A percentile compares a stretch with the other conserved stretches of the same genome.
phyloP scores from a whole-genome alignment of 2,888 invertebrate genomes.

The Mycogona germanica region DNA sequence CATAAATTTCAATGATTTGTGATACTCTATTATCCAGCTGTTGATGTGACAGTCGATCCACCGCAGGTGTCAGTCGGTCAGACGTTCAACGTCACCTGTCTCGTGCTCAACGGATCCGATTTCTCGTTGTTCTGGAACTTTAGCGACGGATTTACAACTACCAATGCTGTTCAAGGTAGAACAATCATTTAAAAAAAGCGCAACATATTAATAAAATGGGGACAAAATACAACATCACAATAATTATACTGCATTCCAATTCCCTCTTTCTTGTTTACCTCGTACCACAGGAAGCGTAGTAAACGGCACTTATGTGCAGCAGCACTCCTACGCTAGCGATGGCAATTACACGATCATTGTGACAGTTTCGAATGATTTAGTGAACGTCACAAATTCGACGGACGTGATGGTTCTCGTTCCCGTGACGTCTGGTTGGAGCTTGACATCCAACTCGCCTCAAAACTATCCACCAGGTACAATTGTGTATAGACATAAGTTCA shows the following conservation, averaged over 20 bases:
- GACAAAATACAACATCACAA: neutral
- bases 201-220: no score
- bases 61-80: neutral
- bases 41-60: neutral
- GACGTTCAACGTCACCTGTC: neutral
- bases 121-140: conserved; percentile 7
- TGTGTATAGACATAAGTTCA: no score
- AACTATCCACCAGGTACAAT: conserved; percentile 13
- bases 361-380: conserved; percentile 3
- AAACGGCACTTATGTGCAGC: neutral
- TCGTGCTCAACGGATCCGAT: conserved; percentile 6
- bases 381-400: conserved; percentile 5
- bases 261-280: neutral
- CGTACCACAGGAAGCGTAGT: neutral
- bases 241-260: neutral
- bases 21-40: no score
- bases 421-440: conserved; percentile 1
- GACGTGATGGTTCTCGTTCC: neutral
- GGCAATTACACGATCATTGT: conserved; percentile 7
- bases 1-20: no score
- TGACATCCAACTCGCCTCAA: conserved; percentile 13
- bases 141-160: no score
- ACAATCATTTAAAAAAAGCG: no score
- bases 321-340: conserved; percentile 6
- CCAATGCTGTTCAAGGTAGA: no score